Base-by-base conservation (phyloP, 2,113 vertebrate genomes). In the Rhinoderma darwinii region DNA sequence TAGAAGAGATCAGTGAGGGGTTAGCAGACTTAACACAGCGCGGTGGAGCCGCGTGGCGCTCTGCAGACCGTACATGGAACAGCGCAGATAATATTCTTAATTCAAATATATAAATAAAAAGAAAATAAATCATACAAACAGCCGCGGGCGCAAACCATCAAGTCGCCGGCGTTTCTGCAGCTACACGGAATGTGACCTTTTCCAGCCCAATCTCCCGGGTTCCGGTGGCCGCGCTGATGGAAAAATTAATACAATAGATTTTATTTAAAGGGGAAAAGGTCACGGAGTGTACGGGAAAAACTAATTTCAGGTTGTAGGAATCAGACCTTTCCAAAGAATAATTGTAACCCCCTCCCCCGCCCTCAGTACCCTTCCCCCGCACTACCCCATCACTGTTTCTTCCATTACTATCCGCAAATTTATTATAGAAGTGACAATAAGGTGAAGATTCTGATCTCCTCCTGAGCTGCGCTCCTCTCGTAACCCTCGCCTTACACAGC, bases 181-280 rank as follows among this genome's bases (percentile, higher is more conserved):
- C 89, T 87, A 92, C 93, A 91, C 77, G 41, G 91, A 91, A 86
- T 89, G 85, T 94, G 92, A 94, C 94, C 94, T 95, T 95, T 94
- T 95, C 92, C 91, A 91, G 88, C 85, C 90, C 14, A 79, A 92
- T 90, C 89, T 90, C 87, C 88, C 89, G 88, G 50, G 85, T 76
- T 88, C 88, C 89, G 79, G n/a, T 20, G 84, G 84, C 0, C 15
- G 88, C 90, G 89, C 88, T 90, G 91, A 89, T 92, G 89, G 93
- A 95, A 94, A 92, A 93, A 92, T 91, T 93, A 94, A 93, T 92
- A 92, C 92, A 94, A 93, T 88, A 88, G 91, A 92, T 92, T 94
- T 93, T 91, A 93, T 89, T 88, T 12, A 90, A 87, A 87, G 85
- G 85, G 77, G 82, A 87, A 90, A 95, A 94, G 93, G 94, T 95